phyloP scores from a whole-genome alignment of 2,797 vertebrate genomes.

The Typhlichthys subterraneus region DNA sequence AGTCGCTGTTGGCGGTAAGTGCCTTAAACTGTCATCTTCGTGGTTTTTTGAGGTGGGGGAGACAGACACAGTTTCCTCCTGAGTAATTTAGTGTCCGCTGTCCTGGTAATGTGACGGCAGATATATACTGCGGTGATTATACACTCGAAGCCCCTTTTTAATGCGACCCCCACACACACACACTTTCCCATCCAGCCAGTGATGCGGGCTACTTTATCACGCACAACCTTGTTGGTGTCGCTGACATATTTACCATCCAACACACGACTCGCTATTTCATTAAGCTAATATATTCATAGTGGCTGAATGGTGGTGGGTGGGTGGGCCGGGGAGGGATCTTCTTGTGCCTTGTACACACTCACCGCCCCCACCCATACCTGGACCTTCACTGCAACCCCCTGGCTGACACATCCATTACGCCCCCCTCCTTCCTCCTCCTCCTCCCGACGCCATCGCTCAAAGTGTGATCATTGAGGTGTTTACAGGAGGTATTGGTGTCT shows the following conservation, averaged over 20 bases:
- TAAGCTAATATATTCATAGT: slow-evolving; percentile 73
- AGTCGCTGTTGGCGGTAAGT: slow-evolving; percentile 18
- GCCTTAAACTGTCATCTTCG: slow-evolving; percentile 47
- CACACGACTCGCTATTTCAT: slow-evolving; percentile 65
- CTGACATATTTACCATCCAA: slow-evolving; percentile 58
- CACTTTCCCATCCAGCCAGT: slow-evolving; percentile 23
- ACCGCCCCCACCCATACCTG: slow-evolving; percentile 52
- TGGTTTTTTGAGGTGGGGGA: slow-evolving; percentile 32
- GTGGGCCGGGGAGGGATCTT: slow-evolving; percentile 21
- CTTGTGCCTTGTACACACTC: slow-evolving; percentile 46
- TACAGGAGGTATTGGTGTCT: neutral
- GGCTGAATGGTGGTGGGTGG: neutral
- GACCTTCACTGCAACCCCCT: slow-evolving; percentile 52
- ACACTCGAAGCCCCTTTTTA: slow-evolving; percentile 68
- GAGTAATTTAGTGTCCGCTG: slow-evolving; percentile 57
- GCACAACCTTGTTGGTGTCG: slow-evolving; percentile 35
- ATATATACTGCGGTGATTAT: slow-evolving; percentile 75
- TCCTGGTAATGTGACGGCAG: slow-evolving; percentile 57
- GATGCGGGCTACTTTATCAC: slow-evolving; percentile 60
- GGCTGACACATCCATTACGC: slow-evolving; percentile 46
- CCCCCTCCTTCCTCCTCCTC: too few relatives aligned
- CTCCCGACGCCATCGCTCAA: too few relatives aligned
- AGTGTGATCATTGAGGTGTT: too few relatives aligned
- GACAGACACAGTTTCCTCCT: neutral
- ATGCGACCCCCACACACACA: slow-evolving; percentile 45